A percentile compares a stretch with the other conserved stretches of the same genome.
These are phyloP conservation scores for Percopsis omiscomaycus DNA, from an alignment of 2,797 vertebrate genomes.

Conservation along the genomic window DNA sequence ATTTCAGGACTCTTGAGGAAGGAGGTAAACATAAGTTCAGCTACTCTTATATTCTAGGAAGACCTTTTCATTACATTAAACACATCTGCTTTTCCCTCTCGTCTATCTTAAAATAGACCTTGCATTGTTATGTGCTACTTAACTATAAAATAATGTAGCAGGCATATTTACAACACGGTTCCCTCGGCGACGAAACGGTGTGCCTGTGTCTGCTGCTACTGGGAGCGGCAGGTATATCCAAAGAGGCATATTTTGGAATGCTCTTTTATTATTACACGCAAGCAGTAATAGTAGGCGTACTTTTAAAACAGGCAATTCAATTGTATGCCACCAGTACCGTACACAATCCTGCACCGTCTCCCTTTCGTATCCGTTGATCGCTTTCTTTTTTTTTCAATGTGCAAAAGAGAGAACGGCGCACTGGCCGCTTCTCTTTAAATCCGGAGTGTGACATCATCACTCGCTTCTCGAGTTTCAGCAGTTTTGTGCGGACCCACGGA, in stretches of 20 bases:
- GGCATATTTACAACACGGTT: constrained; percentile 22
- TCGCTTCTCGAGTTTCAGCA: constrained; percentile 74
- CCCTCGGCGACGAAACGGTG: background rate
- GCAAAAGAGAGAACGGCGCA: constrained; percentile 38
- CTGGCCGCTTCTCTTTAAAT: constrained; percentile 61
- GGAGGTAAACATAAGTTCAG: constrained; percentile 48
- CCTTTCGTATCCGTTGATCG: background rate
- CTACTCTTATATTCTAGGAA: background rate
- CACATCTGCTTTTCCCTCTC: too few species aligned
- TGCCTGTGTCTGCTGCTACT: constrained; percentile 8
- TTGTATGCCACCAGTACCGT: too few species aligned
- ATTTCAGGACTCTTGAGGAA: constrained; percentile 66
- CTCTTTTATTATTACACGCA: background rate
- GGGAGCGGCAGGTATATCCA: background rate
- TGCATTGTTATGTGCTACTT: too few species aligned
- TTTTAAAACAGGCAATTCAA: too few species aligned
- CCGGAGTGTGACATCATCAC: constrained; percentile 85
- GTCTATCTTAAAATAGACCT: too few species aligned
- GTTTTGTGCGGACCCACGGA: constrained; percentile 34
- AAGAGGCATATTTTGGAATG: background rate
- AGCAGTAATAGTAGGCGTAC: too few species aligned
- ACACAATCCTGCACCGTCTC: background rate
- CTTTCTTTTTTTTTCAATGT: constrained; percentile 22
- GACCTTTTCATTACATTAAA: too few species aligned
- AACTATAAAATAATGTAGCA: background rate